phyloP scores from a whole-genome alignment of 92 coral and sea anemone species.

The Zoanthus sansibaricus region DNA sequence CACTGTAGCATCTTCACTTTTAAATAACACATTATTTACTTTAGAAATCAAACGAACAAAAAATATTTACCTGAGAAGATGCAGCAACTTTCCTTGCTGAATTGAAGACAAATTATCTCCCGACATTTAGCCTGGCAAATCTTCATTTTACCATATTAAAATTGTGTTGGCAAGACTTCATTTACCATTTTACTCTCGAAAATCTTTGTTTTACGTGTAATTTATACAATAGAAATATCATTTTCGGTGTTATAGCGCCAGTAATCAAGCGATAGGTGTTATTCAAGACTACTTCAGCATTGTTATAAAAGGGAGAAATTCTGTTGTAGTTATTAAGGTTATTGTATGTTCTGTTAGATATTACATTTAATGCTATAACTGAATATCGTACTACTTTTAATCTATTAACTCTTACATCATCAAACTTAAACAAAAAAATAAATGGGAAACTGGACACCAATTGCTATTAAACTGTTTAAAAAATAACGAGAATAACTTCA shows the following conservation, averaged over 20 bases:
- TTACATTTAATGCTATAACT: background rate
- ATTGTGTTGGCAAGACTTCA: background rate
- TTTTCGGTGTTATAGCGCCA: background rate
- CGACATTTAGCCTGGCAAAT: constrained; percentile 24
- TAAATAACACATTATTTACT: background rate
- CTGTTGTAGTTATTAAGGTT: constrained; percentile 3
- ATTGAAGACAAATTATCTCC: constrained; percentile 25
- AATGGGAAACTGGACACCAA: background rate
- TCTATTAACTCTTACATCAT: background rate
- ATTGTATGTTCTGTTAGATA: background rate
- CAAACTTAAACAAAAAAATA: background rate
- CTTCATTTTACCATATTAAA: constrained; percentile 17
- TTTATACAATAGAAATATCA: background rate
- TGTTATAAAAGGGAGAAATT: background rate
- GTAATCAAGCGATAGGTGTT: constrained; percentile 4
- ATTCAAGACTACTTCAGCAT: background rate
- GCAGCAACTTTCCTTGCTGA: constrained; percentile 47
- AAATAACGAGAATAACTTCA: background rate
- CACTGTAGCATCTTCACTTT: constrained; percentile 43
- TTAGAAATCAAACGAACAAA: constrained; percentile 17
- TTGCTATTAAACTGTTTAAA: background rate
- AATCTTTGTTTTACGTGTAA: background rate
- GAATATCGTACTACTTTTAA: background rate
- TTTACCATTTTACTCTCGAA: constrained; percentile 25
- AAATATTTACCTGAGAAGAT: constrained; percentile 31